These are phyloP conservation scores for Ricordea florida DNA, from an alignment of 92 coral and sea anemone species.

Conservation along the genomic window DNA sequence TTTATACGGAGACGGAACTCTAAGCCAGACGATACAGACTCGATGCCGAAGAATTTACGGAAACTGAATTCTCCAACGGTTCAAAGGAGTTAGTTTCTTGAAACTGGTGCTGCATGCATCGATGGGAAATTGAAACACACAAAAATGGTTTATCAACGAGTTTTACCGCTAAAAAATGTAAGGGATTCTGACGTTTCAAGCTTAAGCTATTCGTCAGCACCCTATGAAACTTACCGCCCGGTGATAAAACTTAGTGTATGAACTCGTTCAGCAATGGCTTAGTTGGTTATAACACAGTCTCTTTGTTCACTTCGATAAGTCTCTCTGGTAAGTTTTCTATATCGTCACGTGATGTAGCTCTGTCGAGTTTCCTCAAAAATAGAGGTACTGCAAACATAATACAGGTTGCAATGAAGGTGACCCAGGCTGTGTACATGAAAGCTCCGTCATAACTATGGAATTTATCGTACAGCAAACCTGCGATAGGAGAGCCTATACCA, in stretches of 20 bases:
- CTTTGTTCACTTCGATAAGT: not conserved
- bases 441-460: constrained; percentile 21
- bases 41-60: too few species aligned
- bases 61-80: too few species aligned
- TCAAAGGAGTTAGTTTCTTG: too few species aligned
- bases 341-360: not conserved
- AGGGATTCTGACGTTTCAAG: too few species aligned
- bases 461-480: constrained; percentile 45
- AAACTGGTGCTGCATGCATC: too few species aligned
- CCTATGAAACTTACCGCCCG: too few species aligned
- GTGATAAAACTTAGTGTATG: not conserved
- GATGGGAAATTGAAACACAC: too few species aligned
- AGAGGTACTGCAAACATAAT: not conserved
- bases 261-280: not conserved
- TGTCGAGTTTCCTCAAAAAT: not conserved
- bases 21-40: too few species aligned
- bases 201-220: too few species aligned
- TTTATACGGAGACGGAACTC: too few species aligned
- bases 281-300: not conserved
- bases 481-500: constrained; percentile 54
- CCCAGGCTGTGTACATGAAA: constrained; percentile 22
- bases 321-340: not conserved
- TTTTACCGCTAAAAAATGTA: too few species aligned
- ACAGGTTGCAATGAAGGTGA: not conserved
- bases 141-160: too few species aligned